Base-by-base conservation (phyloP, 2,888 invertebrate genomes). In the Saturnia pavonia region DNA sequence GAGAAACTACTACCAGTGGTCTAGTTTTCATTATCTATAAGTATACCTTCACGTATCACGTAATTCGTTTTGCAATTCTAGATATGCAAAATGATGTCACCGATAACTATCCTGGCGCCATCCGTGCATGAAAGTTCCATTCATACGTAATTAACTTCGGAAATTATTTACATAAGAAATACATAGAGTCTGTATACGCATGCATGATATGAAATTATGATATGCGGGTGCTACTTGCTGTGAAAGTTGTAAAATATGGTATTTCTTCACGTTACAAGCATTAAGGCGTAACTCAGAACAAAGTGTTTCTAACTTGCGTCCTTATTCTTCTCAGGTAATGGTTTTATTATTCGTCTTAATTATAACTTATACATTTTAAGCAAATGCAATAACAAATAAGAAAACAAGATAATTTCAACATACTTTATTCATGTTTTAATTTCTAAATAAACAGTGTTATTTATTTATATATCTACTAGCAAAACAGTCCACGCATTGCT, bases 71-170 rank as follows among this genome's bases (percentile, higher is more conserved):
- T 60, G 14, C 27, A 14, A 60, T 60, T 9, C 14, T 60, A 27
- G 57, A 60, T 12, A 60, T 60, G 57, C 57, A 60, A 60, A 60
- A 60, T 60, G 25, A 60, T 60, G 57, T 60, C 57, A 60, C 27
- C 57, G 57, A 12, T 25, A 14, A 14, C 14, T 51, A 19, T 51
- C 1, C 6, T 60, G 57, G 57, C 57, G 57, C 57, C 57, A 60
- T 25, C 25, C 25, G 27, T 60, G 57, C 57, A 60, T 19, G 27
- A 27, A 60, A 19, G 25, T 60, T 60, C 57, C 27, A 60, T 60
- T 60, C 57, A 60, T 60, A 60, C 57, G 25, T 60, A 60, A 60
- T 27, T 27, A 60, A 27, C 27, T 25, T 27, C 14, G 7, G 27
- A 60, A 60, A 27, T 25, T 60, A 60, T 60, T 25, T 60, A 27